phyloP scores from a whole-genome alignment of 1,140 invertebrate genomes.

The Branchinecta lynchi region DNA sequence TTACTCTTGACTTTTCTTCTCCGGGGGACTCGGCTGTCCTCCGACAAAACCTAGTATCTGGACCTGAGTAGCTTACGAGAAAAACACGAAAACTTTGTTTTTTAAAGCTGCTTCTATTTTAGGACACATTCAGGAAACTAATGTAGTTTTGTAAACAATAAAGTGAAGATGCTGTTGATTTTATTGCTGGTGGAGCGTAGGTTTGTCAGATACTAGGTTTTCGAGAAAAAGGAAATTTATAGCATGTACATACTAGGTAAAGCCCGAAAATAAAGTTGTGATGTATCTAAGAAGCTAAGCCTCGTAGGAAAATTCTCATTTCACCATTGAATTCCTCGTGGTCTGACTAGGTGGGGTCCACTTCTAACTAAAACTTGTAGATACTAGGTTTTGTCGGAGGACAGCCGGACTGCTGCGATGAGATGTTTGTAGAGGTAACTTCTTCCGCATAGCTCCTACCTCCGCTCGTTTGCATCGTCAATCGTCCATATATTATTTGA shows the following conservation, averaged over 20 bases:
- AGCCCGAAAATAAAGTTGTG: not conserved
- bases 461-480: too few species aligned
- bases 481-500: too few species aligned
- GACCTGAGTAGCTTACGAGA: not conserved
- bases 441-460: too few species aligned
- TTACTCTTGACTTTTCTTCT: too few species aligned
- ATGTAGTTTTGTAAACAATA: slow-evolving; percentile 10
- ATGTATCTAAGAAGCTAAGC: not conserved
- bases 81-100: slow-evolving; percentile 7
- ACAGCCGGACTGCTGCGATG: slow-evolving; percentile 8
- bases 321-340: too few species aligned
- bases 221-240: not conserved
- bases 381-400: slow-evolving; percentile 6
- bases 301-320: not conserved
- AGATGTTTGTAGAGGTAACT: too few species aligned
- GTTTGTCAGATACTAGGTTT: slow-evolving; percentile 10
- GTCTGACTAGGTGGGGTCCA: slow-evolving; percentile 3
- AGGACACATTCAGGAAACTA: not conserved
- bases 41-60: not conserved
- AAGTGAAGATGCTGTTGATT: not conserved
- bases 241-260: slow-evolving; percentile 1
- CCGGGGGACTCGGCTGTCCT: too few species aligned
- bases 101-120: not conserved
- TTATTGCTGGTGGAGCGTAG: slow-evolving; percentile 2
- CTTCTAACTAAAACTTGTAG: slow-evolving; percentile 6